Percentiles rank a stretch among this genome's conserved stretches.
These are phyloP conservation scores for Streptopelia turtur DNA, from an alignment of 2,797 vertebrate genomes.

Conservation along the genomic window DNA sequence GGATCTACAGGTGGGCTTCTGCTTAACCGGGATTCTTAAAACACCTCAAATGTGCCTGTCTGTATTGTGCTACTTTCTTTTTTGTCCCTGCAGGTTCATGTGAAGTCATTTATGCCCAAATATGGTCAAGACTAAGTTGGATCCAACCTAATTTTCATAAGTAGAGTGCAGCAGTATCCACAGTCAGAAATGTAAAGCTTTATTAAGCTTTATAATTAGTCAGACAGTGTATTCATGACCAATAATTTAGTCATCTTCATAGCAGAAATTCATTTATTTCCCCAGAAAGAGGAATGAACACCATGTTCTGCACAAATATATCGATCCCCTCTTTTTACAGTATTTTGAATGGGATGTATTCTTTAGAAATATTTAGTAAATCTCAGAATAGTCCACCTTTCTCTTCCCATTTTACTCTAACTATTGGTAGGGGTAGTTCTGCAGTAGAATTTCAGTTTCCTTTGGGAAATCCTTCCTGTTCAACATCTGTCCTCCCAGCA, in stretches of 20 bases:
- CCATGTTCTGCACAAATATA: too few species aligned
- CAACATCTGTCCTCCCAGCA: too few species aligned
- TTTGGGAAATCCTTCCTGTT: too few species aligned
- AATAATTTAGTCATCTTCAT: background rate
- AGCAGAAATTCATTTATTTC: background rate
- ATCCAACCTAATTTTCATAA: background rate
- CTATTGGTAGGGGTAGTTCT: too few species aligned
- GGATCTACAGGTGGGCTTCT: slow-evolving; percentile 51
- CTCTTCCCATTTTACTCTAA: too few species aligned
- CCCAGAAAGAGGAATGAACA: too few species aligned
- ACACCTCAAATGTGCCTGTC: background rate
- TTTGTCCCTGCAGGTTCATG: background rate
- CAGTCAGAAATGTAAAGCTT: background rate
- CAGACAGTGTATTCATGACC: background rate
- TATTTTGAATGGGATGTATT: too few species aligned
- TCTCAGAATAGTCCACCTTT: too few species aligned
- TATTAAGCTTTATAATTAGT: background rate
- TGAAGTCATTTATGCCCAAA: background rate
- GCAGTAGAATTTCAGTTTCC: too few species aligned
- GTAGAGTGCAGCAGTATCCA: background rate
- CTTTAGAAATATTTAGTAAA: too few species aligned
- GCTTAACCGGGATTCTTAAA: background rate
- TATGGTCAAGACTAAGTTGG: background rate
- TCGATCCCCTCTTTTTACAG: too few species aligned
- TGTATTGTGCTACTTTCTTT: background rate